Conservation (phyloP, 2,113 vertebrate species). For the Jaculus jaculus region DNA sequence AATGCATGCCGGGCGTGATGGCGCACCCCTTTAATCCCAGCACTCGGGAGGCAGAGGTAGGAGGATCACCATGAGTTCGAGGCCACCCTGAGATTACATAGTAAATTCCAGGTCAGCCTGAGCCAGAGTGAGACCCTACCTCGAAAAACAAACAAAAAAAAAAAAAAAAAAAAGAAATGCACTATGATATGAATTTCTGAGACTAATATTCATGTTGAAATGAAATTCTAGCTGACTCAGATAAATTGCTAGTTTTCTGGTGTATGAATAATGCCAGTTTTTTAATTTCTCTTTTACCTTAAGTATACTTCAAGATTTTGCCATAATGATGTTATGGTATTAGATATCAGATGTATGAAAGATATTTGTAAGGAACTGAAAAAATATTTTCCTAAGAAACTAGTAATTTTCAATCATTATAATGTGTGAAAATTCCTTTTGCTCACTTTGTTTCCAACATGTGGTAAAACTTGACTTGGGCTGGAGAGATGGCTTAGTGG, state of each 20-base stretch:
- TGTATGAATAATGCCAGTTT: background rate
- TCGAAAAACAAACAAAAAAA: no score
- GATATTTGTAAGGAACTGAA: background rate
- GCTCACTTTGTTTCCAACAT: background rate
- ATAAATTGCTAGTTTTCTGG: slow-evolving; percentile 6
- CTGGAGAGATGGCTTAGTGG: no score
- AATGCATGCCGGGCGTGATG: no score
- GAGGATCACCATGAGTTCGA: no score
- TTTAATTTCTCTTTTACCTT: slow-evolving; percentile 21
- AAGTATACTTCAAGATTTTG: slow-evolving; percentile 21
- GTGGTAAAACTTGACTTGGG: background rate
- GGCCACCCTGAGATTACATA: no score
- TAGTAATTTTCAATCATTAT: background rate
- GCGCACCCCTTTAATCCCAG: no score
- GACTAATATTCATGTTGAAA: slow-evolving; percentile 4
- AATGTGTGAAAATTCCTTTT: background rate
- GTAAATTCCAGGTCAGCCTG: no score
- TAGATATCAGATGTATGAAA: background rate
- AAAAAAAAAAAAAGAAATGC: slow-evolving; percentile 3
- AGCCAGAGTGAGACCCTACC: no score
- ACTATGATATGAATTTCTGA: background rate
- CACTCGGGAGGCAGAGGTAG: no score
- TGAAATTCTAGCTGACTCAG: background rate
- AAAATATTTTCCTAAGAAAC: slow-evolving; percentile 43
- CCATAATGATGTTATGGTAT: background rate